Conservation (phyloP, 2,888 invertebrate species). For the Stenotaenia linearis region DNA sequence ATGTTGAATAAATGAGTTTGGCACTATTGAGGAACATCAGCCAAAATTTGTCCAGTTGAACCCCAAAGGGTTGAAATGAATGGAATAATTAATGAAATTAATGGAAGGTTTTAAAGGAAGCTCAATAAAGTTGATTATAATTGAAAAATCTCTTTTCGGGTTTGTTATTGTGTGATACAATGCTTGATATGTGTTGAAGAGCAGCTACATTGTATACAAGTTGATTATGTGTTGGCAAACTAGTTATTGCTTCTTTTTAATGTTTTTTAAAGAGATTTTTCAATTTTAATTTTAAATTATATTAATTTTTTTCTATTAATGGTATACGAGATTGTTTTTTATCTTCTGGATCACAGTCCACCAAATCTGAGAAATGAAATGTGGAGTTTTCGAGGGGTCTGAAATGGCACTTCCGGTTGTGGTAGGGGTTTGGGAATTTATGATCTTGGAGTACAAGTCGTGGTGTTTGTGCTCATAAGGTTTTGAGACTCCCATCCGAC, state of each 20-base stretch:
- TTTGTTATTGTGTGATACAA: too few species aligned
- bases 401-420: too few species aligned
- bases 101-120: neutral
- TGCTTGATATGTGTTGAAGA: neutral
- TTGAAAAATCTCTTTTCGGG: neutral
- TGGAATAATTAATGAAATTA: neutral
- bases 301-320: neutral
- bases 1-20: neutral
- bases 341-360: neutral
- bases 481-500: too few species aligned
- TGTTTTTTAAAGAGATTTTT: too few species aligned
- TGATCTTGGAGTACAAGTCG: too few species aligned
- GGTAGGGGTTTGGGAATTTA: too few species aligned
- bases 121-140: neutral
- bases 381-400: too few species aligned
- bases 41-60: neutral
- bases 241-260: neutral
- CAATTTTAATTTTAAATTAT: neutral
- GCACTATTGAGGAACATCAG: neutral
- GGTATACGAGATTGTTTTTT: neutral
- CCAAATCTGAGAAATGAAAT: too few species aligned
- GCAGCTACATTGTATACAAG: too few species aligned
- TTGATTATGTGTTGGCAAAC: neutral
- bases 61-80: neutral
- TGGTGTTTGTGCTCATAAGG: too few species aligned